These are phyloP conservation scores for Julus scandinavius DNA, from an alignment of 2,888 invertebrate genomes.

Conservation along the genomic window DNA sequence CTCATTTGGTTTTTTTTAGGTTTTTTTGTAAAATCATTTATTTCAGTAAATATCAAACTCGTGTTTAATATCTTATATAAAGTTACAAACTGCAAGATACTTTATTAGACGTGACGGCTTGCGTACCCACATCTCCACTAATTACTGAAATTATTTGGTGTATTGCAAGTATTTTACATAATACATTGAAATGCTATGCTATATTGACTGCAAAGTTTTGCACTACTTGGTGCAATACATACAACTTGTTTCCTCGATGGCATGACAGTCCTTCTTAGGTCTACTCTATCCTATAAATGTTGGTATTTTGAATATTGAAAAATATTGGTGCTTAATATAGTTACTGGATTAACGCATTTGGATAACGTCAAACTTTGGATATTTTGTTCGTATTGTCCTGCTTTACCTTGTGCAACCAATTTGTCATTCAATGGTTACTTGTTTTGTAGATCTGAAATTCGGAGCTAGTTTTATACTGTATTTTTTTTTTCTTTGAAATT, in stretches of 20 bases:
- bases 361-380: not conserved
- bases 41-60: not conserved
- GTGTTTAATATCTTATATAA: not conserved
- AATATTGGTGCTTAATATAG: slow-evolving; percentile 1
- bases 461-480: slow-evolving; percentile 43
- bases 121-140: not conserved
- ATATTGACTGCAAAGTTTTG: not conserved
- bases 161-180: not conserved
- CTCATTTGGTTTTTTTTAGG: not conserved
- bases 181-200: not conserved
- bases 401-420: not conserved
- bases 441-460: slow-evolving; percentile 12
- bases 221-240: not conserved
- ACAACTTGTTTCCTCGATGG: not conserved
- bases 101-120: not conserved
- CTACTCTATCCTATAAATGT: not conserved
- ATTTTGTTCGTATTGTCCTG: not conserved
- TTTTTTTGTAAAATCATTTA: not conserved
- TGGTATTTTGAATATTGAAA: slow-evolving; percentile 6
- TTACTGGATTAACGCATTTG: not conserved
- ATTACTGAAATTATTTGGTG: not conserved
- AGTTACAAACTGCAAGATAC: not conserved
- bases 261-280: not conserved
- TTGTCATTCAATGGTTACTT: not conserved
- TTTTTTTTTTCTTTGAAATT: not conserved